Percentiles rank a stretch among this genome's conserved stretches.
phyloP scores from a whole-genome alignment of 2,888 invertebrate species.

The Ethmia dodecea region DNA sequence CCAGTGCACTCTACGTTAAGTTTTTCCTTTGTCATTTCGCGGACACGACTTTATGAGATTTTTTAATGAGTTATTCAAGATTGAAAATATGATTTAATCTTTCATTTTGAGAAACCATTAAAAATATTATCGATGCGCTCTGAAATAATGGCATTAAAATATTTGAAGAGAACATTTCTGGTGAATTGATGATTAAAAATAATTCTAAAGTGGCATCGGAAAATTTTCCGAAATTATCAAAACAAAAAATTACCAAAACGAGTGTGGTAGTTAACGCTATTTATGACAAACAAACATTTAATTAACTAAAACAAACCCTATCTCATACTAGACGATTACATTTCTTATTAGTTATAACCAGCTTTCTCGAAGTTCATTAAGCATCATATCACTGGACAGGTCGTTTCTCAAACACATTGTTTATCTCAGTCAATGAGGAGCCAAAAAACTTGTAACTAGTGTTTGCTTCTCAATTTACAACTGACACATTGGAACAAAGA shows the following conservation, averaged over 20 bases:
- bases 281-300: background rate
- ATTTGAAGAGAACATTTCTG: too few species aligned
- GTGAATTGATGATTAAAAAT: too few species aligned
- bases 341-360: slow-evolving; percentile 55
- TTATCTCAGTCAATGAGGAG: slow-evolving; percentile 43
- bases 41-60: slow-evolving; percentile 48
- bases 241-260: too few species aligned
- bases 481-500: slow-evolving; percentile 73
- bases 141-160: slow-evolving; percentile 23
- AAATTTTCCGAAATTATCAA: too few species aligned
- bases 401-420: slow-evolving; percentile 64
- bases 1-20: slow-evolving; percentile 31
- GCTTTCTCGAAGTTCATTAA: slow-evolving; percentile 60
- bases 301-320: slow-evolving; percentile 19
- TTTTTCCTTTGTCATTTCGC: slow-evolving; percentile 57
- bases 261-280: too few species aligned
- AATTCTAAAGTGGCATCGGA: too few species aligned
- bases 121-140: slow-evolving; percentile 29
- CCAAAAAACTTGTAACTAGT: slow-evolving; percentile 48
- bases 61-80: slow-evolving; percentile 65
- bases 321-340: slow-evolving; percentile 37
- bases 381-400: slow-evolving; percentile 51
- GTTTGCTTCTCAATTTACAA: slow-evolving; percentile 74
- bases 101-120: slow-evolving; percentile 34
- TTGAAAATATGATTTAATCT: slow-evolving; percentile 47